Conservation (phyloP, 2,113 vertebrate species). For the Todiramphus saurophagus region DNA sequence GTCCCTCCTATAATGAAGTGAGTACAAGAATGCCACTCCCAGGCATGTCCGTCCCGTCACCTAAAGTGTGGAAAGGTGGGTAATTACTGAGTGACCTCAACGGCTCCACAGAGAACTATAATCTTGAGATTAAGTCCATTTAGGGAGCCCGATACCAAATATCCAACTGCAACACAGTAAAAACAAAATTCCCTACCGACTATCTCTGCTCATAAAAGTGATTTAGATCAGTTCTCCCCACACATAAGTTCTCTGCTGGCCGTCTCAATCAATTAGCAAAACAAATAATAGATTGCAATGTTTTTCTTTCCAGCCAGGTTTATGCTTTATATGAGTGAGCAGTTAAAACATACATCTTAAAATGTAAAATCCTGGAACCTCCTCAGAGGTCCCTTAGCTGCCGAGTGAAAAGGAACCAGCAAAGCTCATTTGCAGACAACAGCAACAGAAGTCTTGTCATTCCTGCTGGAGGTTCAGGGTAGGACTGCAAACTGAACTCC, state of each 20-base stretch:
- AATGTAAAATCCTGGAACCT: neutral
- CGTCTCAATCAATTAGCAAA: slow-evolving; percentile 48
- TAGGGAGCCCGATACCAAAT: slow-evolving; percentile 49
- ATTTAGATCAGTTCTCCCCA: slow-evolving; percentile 42
- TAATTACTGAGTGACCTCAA: slow-evolving; percentile 28
- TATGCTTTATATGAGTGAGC: neutral
- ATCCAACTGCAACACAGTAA: slow-evolving; percentile 21
- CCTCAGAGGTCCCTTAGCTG: neutral
- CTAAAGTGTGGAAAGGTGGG: slow-evolving; percentile 42
- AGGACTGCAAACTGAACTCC: neutral
- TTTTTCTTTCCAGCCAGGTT: slow-evolving; percentile 41
- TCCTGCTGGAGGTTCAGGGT: neutral
- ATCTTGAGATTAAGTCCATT: slow-evolving; percentile 48
- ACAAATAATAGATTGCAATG: slow-evolving; percentile 42
- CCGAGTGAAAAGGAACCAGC: neutral
- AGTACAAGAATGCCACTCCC: neutral
- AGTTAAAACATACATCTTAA: slow-evolving; percentile 1
- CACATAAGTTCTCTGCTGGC: slow-evolving; percentile 1
- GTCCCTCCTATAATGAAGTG: neutral
- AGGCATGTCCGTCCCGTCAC: neutral
- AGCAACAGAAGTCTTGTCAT: neutral
- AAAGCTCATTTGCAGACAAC: neutral
- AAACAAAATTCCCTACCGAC: slow-evolving; percentile 34
- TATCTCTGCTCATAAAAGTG: slow-evolving; percentile 56
- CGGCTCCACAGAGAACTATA: slow-evolving; percentile 42